Evolutionary conservation across 2,797 vertebrate genomes (phyloP).

Genomic region (Apogon talboti): DNA sequence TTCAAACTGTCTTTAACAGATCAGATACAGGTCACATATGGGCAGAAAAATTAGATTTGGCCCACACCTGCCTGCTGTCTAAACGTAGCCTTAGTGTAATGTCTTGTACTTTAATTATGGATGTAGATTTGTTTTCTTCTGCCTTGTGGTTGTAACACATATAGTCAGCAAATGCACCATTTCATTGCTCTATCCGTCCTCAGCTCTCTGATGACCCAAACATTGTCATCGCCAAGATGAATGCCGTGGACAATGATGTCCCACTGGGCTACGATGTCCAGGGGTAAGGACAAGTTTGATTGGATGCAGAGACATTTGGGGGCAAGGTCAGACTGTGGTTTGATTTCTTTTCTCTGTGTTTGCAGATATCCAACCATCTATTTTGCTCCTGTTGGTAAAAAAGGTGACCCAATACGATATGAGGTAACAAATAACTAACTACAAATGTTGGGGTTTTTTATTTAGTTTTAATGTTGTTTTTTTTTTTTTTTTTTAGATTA

Average conservation of each 20-base stretch:
- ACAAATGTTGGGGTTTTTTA: not conserved
- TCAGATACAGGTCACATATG: no score
- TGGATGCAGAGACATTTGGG: not conserved
- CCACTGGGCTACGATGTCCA: constrained; percentile 81
- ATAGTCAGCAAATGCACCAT: no score
- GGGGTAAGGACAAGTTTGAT: constrained; percentile 71
- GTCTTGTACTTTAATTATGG: no score
- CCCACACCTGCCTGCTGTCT: no score
- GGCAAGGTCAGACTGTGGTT: no score
- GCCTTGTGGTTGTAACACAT: no score
- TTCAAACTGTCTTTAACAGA: no score
- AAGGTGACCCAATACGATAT: constrained; percentile 79
- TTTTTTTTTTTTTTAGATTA: not conserved
- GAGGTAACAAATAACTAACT: constrained; percentile 64
- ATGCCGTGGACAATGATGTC: constrained; percentile 81
- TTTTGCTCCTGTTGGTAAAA: constrained; percentile 74
- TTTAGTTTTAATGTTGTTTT: not conserved
- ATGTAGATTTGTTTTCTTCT: no score
- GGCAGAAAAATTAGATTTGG: no score
- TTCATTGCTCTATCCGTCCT: not conserved
- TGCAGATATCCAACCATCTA: constrained; percentile 84
- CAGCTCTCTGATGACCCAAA: constrained; percentile 73
- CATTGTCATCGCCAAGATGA: constrained; percentile 82
- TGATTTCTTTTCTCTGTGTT: not conserved
- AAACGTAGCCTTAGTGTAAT: no score